A percentile compares a stretch with the other conserved stretches of the same genome.
Conservation (phyloP, 1,140 invertebrate genomes). For the Telenomus remus region DNA sequence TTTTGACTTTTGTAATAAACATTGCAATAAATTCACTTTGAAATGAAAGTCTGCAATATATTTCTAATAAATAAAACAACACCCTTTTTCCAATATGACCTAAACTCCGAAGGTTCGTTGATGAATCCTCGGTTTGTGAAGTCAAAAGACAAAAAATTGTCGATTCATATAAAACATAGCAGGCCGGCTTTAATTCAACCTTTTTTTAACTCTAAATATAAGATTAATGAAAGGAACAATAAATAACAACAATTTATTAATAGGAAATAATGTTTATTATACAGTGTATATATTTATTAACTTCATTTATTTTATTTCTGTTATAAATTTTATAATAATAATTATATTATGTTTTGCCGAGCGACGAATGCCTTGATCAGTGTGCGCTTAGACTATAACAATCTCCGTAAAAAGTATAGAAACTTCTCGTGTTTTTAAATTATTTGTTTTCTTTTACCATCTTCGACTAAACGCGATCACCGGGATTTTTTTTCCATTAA, state of each 20-base stretch:
- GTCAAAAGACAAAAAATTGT: no score
- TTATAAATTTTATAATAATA: conserved; percentile 76
- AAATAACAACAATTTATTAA: conserved; percentile 69
- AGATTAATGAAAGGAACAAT: no score
- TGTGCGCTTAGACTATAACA: conserved; percentile 75
- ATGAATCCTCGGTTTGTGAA: no score
- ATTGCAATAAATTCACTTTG: no score
- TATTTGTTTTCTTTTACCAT: conserved; percentile 61
- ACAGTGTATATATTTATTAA: conserved; percentile 76
- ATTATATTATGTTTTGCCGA: conserved; percentile 75
- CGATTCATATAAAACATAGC: no score
- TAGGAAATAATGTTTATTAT: conserved; percentile 77
- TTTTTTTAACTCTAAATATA: no score
- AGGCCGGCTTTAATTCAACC: no score
- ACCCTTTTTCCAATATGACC: no score
- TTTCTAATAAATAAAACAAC: no score
- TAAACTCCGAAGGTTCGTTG: no score
- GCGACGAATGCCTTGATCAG: conserved; percentile 74
- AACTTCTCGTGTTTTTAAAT: conserved; percentile 73
- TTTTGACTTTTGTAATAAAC: no score
- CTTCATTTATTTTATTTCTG: conserved; percentile 75
- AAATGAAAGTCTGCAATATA: no score
- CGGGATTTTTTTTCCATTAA: conserved; percentile 67
- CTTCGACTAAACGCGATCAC: conserved; percentile 63
- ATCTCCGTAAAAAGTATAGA: conserved; percentile 76